Evolutionary conservation across 2,113 vertebrate species (phyloP).

Genomic region (Oxyura jamaicensis): DNA sequence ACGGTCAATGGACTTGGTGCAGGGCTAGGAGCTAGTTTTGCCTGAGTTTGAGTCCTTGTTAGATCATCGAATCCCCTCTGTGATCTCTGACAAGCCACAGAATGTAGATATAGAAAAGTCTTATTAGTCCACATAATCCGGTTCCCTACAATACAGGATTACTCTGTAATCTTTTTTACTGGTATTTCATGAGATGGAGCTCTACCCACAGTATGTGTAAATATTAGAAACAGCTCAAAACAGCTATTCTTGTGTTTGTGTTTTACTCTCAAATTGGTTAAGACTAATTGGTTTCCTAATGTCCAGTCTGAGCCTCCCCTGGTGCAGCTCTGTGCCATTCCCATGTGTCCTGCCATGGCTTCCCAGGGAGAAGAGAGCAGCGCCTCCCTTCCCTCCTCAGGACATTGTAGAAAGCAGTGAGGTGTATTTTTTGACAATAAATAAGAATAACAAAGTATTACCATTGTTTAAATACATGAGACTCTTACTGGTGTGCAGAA

Average conservation of each 20-base stretch:
- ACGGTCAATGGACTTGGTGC: background rate
- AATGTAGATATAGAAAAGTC: constrained; percentile 33
- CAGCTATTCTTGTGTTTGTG: background rate
- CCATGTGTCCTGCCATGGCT: no score
- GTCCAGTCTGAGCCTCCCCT: no score
- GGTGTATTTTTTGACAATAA: background rate
- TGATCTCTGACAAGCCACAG: constrained; percentile 40
- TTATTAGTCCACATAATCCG: constrained; percentile 36
- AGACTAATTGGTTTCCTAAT: background rate
- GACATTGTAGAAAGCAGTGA: no score
- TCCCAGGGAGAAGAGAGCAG: no score
- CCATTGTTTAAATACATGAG: background rate
- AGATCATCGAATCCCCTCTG: constrained; percentile 9
- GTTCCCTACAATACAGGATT: constrained; percentile 17
- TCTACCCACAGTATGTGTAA: background rate
- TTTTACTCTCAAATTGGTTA: background rate
- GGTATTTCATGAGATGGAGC: background rate
- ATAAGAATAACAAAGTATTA: background rate
- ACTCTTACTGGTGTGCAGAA: background rate
- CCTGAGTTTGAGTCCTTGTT: constrained; percentile 31
- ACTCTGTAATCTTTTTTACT: constrained; percentile 43
- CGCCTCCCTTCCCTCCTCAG: no score
- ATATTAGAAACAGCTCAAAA: background rate
- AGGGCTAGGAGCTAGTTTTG: background rate
- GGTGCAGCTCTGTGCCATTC: no score